These are phyloP conservation scores for Portunus trituberculatus DNA, from an alignment of 1,140 invertebrate species.

Conservation along the genomic window DNA sequence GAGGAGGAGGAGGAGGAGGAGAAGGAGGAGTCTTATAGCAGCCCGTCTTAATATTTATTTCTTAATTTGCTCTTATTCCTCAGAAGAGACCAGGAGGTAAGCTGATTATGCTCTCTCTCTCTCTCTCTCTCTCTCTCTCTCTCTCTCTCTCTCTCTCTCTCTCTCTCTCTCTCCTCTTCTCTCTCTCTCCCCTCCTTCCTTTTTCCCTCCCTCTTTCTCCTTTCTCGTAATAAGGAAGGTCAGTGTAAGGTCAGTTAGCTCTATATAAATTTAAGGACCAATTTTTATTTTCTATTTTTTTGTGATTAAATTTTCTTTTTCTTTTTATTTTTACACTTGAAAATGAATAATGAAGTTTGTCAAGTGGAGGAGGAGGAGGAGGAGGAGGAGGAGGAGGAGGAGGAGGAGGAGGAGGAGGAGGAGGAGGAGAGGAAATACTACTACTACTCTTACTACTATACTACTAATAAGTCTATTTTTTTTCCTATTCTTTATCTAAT, in stretches of 20 bases:
- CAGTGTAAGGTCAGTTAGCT: background rate
- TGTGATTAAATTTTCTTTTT: too few relatives aligned
- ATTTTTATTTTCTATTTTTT: background rate
- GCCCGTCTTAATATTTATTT: background rate
- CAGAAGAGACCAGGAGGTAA: background rate
- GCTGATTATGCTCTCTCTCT: background rate
- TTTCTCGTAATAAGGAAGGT: background rate
- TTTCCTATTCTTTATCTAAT: too few relatives aligned
- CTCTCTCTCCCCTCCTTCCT: background rate
- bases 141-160: conserved; percentile 20
- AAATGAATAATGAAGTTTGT: too few relatives aligned
- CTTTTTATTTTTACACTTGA: too few relatives aligned
- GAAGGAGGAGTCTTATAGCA: background rate
- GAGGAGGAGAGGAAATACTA: too few relatives aligned
- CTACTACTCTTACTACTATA: too few relatives aligned
- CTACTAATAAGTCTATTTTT: too few relatives aligned
- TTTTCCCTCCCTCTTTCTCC: background rate
- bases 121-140: conserved; percentile 20
- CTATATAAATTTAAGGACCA: background rate
- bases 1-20: background rate
- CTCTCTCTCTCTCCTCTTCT: background rate
- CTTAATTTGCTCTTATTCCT: background rate
- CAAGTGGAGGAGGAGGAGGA: too few relatives aligned
- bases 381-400: too few relatives aligned
- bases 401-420: too few relatives aligned